Evolutionary conservation across 2,113 vertebrate genomes (phyloP), one percentile per base, ranked within the genome.

Genomic region (Varanus komodoensis): DNA sequence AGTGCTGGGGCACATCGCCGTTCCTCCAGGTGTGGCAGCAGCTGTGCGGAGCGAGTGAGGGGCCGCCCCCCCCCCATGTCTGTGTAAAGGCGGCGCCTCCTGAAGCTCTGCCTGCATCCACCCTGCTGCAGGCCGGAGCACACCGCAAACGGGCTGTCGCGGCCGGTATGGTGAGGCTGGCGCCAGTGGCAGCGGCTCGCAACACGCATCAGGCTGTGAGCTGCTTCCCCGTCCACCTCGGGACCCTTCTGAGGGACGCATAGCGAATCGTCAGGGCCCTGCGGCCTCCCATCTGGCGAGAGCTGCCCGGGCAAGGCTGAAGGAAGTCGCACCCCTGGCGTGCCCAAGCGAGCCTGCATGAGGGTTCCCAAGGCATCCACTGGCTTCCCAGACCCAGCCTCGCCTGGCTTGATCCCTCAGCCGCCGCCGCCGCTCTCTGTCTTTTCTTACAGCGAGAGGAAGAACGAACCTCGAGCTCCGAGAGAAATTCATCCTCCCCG

Each of bases 401-500:
- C 23, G 29, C 67, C 8, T 38, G 14, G 38, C 11, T 11, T 68
- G 1, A 8, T 1, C 3, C 34, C 50, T 48, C 32, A 3, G 0
- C 82, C 2, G 61, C 3, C 91, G 2, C 86, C 15, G 90, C 2
- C 86, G 7, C 91, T 44, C 89, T 90, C 7, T 29, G 79, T 54
- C 74, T 68, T 73, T 88, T 85, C 8, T 84, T 92, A 27, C 97
- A 99, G 99, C 99, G 71, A 98, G 99, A 44, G 99, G 99, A 69
- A 97, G 99, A 88, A 99, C 99, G 93, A 99, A 99, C 97, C 97
- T 99, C 67, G 99, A 99, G 94, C 98, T 99, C 79, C 97, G 99
- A 75, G 99, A 99, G 97, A 99, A 99, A 94, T 99, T 99, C 97
- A 99, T 99, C 96, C 96, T 99, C 15, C 99, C 99, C 0, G 99